A percentile compares a stretch with the other conserved stretches of the same genome.
Conservation (phyloP, 2,113 vertebrate species). For the Bubo bubo region DNA sequence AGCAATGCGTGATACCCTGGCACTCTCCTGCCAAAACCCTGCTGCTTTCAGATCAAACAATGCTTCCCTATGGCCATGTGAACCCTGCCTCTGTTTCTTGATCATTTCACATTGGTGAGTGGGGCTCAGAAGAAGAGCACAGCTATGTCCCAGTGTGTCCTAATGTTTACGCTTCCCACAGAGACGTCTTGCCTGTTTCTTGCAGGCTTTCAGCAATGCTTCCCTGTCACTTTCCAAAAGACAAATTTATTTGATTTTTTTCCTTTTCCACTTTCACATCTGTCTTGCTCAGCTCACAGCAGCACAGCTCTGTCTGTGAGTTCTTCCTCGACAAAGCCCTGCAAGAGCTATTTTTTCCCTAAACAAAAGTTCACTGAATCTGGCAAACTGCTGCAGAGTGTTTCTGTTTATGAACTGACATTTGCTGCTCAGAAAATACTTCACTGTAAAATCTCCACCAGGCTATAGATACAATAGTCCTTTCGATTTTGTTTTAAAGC, state of each 20-base stretch:
- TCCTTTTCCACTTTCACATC: not conserved
- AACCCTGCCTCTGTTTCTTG: not conserved
- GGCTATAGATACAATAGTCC: not conserved
- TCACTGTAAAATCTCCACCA: not conserved
- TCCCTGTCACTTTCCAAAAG: not conserved
- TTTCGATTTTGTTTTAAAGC: constrained; percentile 1
- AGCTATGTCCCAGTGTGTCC: too few species aligned
- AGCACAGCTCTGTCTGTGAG: not conserved
- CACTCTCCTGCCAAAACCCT: not conserved
- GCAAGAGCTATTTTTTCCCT: not conserved
- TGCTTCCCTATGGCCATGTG: accelerated
- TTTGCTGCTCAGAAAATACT: not conserved
- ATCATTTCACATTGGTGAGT: accelerated
- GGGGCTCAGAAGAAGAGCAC: not conserved
- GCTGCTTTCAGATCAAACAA: not conserved
- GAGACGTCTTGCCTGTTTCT: accelerated
- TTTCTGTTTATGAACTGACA: not conserved
- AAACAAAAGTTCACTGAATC: not conserved
- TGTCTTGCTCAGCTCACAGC: not conserved
- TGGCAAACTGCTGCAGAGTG: not conserved
- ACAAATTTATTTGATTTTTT: not conserved
- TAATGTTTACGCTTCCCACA: accelerated
- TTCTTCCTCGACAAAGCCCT: not conserved
- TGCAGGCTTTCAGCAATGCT: not conserved
- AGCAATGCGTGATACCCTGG: too few species aligned